A percentile compares a stretch with the other conserved stretches of the same genome.
These are phyloP conservation scores for Noctua janthe DNA, from an alignment of 2,888 invertebrate species.

Conservation along the genomic window DNA sequence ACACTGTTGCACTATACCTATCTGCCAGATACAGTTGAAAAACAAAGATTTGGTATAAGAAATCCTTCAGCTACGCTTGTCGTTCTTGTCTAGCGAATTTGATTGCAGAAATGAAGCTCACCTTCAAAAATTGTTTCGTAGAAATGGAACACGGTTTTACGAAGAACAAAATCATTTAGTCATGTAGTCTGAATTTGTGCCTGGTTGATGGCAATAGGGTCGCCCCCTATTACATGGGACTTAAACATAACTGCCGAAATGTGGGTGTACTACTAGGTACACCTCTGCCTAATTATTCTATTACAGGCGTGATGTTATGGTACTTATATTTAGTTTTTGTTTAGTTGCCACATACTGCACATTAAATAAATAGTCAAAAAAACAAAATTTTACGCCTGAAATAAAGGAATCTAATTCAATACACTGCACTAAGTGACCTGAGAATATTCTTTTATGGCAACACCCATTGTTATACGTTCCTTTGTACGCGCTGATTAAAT, in stretches of 20 bases:
- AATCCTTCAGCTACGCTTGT: neutral
- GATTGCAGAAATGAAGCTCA: neutral
- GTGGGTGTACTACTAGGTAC: too few relatives aligned
- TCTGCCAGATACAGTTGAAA: neutral
- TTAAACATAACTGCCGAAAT: too few relatives aligned
- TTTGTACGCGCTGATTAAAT: slow-evolving; percentile 58
- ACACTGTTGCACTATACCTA: neutral
- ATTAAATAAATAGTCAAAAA: neutral
- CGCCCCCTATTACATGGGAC: too few relatives aligned
- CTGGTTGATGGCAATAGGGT: too few relatives aligned
- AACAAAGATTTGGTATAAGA: neutral
- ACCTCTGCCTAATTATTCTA: too few relatives aligned
- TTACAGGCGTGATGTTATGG: too few relatives aligned
- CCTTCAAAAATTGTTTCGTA: neutral
- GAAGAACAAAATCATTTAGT: neutral
- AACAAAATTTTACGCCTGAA: neutral
- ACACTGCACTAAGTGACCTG: slow-evolving; percentile 25
- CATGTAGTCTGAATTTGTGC: too few relatives aligned
- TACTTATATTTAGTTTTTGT: neutral
- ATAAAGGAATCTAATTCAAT: slow-evolving; percentile 10
- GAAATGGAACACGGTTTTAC: neutral
- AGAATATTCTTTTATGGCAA: slow-evolving; percentile 36
- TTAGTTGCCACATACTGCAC: neutral
- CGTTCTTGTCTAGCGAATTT: neutral
- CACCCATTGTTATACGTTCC: slow-evolving; percentile 42